Base-by-base conservation (phyloP, 2,113 vertebrate genomes). In the Podarcis muralis region DNA sequence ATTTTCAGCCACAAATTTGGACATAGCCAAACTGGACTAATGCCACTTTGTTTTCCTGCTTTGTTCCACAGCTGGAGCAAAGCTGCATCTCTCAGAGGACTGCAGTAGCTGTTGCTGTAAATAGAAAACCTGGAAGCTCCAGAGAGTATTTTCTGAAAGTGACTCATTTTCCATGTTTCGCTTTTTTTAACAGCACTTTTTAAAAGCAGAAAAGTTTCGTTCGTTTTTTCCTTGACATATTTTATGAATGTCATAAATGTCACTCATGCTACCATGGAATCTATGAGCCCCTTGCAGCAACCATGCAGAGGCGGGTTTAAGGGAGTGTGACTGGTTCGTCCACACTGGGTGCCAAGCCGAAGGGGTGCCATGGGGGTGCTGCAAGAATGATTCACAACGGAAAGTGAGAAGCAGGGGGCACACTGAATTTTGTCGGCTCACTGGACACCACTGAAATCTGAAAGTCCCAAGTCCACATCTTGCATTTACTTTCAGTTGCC, bases 161-260 rank as follows among this genome's bases (percentile, higher is more conserved):
- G 85, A 87, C 69, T 87, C 76, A 79, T 87, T 87, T 87, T 77
- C 35, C 57, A 77, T 18, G 15, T 27, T 66, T 85, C 11, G 16
- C 59, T 43, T 85, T 22, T 22, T n/a, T 22, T 8, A 53, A 30
- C 5, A 75, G 20, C 6, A 15, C 6, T 9, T 85, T 66, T 77
- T 65, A 13, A 16, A 65, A 85, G 16, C 32, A 40, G 25, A 65
- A 65, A 23, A 11, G 16, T 7, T n/a, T 57, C 57, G 57, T 43
- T 84, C 30, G 3, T 74, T 30, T 57, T 57, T 83, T 5, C 37
- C 57, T 48, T 43, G 12, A 16, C 7, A n/a, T n/a, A 48, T 75
- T 9, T 83, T 35, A 32, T 25, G 23, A 57, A 32, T 48, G 66
- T 40, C 83, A 68, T 35, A 76, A 86, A 59, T 62, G 43, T 16